phyloP scores from a whole-genome alignment of 1,140 invertebrate species.

The Neodiprion pinetum region DNA sequence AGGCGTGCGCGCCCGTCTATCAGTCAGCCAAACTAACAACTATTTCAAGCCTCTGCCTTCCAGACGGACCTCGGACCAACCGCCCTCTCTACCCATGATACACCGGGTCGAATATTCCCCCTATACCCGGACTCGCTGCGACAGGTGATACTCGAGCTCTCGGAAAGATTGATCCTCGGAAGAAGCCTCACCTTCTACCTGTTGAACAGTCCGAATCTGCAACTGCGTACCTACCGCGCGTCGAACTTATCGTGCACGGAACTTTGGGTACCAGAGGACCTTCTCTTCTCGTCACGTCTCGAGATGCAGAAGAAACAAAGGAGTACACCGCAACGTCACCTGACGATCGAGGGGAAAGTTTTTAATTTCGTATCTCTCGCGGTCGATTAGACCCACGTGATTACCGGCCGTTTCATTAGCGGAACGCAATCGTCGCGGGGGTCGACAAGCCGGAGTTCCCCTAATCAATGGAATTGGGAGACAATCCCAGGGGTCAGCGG shows the following conservation, averaged over 20 bases:
- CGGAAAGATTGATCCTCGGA: too few species aligned
- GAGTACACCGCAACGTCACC: too few species aligned
- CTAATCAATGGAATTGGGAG: conserved; percentile 62
- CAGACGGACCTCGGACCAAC: not conserved
- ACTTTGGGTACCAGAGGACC: too few species aligned
- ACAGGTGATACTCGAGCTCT: too few species aligned
- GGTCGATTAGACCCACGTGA: conserved; percentile 48
- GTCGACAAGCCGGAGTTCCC: conserved; percentile 30
- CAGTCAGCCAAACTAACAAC: conserved; percentile 15
- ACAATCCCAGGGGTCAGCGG: conserved; percentile 48
- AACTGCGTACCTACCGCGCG: too few species aligned
- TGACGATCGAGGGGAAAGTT: not conserved
- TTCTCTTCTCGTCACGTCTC: too few species aligned
- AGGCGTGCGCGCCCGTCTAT: conserved; percentile 6
- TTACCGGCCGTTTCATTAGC: conserved; percentile 58
- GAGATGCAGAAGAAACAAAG: too few species aligned
- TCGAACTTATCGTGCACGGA: too few species aligned
- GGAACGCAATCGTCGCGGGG: conserved; percentile 35
- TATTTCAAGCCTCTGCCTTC: not conserved
- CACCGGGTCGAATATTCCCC: too few species aligned
- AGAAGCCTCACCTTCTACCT: too few species aligned
- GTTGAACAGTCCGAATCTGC: too few species aligned
- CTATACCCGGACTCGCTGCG: too few species aligned
- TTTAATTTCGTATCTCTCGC: conserved; percentile 31
- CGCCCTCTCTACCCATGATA: not conserved